Evolutionary conservation across 2,113 vertebrate genomes (phyloP).

Genomic region (Corydoras maculifer): DNA sequence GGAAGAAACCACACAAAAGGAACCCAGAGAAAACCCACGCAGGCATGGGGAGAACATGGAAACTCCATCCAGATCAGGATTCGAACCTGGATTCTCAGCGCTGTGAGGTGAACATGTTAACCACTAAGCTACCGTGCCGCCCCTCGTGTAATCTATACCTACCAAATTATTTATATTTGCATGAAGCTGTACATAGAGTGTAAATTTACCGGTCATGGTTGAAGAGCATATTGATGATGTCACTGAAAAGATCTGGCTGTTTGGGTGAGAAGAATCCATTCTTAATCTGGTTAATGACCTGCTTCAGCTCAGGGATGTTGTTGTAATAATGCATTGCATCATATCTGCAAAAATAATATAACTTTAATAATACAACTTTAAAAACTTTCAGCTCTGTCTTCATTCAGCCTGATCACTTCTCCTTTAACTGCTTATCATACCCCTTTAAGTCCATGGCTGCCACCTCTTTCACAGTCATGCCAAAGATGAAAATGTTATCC

Average conservation of each 20-base stretch:
- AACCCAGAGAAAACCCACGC: too few species aligned
- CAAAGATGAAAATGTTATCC: constrained; percentile 94
- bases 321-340: constrained; percentile 79
- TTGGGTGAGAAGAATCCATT: constrained; percentile 81
- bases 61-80: too few species aligned
- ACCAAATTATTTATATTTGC: too few species aligned
- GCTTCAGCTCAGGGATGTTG: constrained; percentile 77
- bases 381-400: too few species aligned
- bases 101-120: too few species aligned
- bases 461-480: constrained; percentile 89
- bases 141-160: background rate
- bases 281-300: constrained; percentile 83
- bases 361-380: too few species aligned
- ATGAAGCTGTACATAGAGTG: background rate
- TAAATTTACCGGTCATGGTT: constrained; percentile 78
- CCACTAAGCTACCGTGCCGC: too few species aligned
- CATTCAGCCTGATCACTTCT: background rate
- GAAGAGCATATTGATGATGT: constrained; percentile 87
- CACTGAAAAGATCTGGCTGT: constrained; percentile 82
- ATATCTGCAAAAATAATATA: constrained; percentile 76
- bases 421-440: constrained; percentile 57
- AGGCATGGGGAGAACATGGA: too few species aligned
- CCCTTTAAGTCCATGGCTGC: constrained; percentile 77
- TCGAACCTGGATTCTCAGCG: too few species aligned
- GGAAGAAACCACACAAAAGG: too few species aligned